Percentiles rank a stretch among this genome's conserved stretches.
Conservation (phyloP, 1,140 invertebrate species). For the Aphidius ervi region DNA sequence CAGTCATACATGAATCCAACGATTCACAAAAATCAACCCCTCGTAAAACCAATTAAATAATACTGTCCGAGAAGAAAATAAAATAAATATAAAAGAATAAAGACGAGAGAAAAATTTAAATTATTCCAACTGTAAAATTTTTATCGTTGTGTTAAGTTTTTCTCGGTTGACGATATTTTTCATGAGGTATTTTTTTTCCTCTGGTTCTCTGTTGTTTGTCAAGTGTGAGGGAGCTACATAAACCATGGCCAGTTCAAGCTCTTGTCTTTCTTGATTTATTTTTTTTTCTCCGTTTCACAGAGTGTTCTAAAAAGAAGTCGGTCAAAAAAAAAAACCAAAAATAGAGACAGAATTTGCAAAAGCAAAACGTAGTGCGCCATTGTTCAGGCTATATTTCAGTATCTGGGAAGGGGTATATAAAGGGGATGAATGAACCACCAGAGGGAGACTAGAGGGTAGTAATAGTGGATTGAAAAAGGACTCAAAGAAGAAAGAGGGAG, state of each 20-base stretch:
- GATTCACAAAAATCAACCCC: not conserved
- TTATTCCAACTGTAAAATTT: slow-evolving; percentile 36
- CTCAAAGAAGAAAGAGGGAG: slow-evolving; percentile 20
- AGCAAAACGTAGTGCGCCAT: slow-evolving; percentile 38
- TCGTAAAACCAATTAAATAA: slow-evolving; percentile 1
- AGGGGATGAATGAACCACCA: not conserved
- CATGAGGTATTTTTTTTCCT: slow-evolving; percentile 23
- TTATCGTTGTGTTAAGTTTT: slow-evolving; percentile 35
- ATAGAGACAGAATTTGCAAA: not conserved
- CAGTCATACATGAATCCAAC: not conserved
- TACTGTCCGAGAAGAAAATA: not conserved
- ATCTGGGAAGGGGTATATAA: slow-evolving; percentile 31
- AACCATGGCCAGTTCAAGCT: slow-evolving; percentile 1
- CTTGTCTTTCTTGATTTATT: slow-evolving; percentile 14
- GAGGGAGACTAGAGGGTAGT: not conserved
- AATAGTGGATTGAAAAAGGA: slow-evolving; percentile 24
- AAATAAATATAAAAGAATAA: slow-evolving; percentile 4
- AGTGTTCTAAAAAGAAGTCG: slow-evolving; percentile 5
- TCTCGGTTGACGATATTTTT: slow-evolving; percentile 34
- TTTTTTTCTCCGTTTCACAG: slow-evolving; percentile 7
- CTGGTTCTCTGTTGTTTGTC: slow-evolving; percentile 3
- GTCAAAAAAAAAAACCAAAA: slow-evolving; percentile 8
- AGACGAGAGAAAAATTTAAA: slow-evolving; percentile 9
- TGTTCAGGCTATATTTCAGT: slow-evolving; percentile 53
- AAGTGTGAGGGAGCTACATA: slow-evolving; percentile 2